Percentiles rank a stretch among this genome's conserved stretches.
Evolutionary conservation across 1,140 invertebrate genomes (phyloP).

Genomic region (Zaprionus ghesquierei): DNA sequence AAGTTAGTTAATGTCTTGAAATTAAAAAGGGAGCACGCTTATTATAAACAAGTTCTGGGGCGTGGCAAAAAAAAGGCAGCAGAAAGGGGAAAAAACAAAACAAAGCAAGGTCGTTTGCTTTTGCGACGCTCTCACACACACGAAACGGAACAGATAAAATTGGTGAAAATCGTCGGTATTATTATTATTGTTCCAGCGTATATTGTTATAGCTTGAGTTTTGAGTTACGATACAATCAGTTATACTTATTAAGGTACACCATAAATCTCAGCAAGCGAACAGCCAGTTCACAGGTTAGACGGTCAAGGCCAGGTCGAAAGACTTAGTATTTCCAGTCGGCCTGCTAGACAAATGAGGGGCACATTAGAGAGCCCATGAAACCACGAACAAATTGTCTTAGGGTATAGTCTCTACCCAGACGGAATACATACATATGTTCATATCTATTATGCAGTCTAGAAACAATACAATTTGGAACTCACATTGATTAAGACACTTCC

Average conservation of each 20-base stretch:
- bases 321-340: background rate
- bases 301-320: conserved; percentile 29
- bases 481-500: conserved; percentile 42
- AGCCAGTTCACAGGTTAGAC: conserved; percentile 29
- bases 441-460: background rate
- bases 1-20: conserved; percentile 50
- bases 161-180: conserved; percentile 29
- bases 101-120: conserved; percentile 64
- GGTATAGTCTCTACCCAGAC: background rate
- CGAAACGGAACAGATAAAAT: conserved; percentile 30
- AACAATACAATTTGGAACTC: conserved; percentile 11
- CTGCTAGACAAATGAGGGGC: conserved; percentile 10
- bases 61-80: conserved; percentile 40
- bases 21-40: background rate
- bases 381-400: background rate
- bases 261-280: background rate
- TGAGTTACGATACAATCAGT: conserved; percentile 6
- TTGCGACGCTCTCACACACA: background rate
- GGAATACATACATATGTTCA: background rate
- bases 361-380: conserved; percentile 8
- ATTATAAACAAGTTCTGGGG: conserved; percentile 44
- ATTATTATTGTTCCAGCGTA: conserved; percentile 17
- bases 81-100: conserved; percentile 31
- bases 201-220: conserved; percentile 32
- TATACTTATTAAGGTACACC: conserved; percentile 13